Conservation (phyloP, 2,797 vertebrate genomes). For the Nyctalus aviator region DNA sequence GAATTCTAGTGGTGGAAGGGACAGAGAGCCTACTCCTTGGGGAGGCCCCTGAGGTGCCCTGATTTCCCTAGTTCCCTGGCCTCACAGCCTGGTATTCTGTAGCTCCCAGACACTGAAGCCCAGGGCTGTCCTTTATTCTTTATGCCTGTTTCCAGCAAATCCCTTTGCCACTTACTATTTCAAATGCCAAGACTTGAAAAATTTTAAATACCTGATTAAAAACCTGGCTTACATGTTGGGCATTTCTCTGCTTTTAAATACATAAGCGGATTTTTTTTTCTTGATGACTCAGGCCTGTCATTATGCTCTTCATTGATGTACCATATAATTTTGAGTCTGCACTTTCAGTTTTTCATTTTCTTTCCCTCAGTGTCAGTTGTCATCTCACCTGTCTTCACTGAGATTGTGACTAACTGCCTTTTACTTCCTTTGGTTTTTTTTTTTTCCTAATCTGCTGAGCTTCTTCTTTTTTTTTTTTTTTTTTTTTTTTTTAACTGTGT, state of each 20-base stretch:
- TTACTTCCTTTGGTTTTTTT: not conserved
- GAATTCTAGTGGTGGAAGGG: not conserved
- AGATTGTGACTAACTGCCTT: not conserved
- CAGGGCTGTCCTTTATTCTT: not conserved
- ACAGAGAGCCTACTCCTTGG: too few species aligned
- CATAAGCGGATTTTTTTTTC: not conserved
- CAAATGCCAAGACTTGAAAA: slow-evolving; percentile 54
- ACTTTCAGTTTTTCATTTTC: slow-evolving; percentile 41
- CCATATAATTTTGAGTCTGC: slow-evolving; percentile 37
- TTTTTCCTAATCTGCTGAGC: not conserved
- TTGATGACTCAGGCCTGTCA: not conserved
- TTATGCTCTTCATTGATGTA: not conserved
- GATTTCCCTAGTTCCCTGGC: not conserved
- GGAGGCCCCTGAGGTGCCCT: not conserved
- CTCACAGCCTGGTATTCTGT: too few species aligned
- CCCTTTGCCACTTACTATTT: not conserved
- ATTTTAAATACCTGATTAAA: slow-evolving; percentile 36
- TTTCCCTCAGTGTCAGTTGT: slow-evolving; percentile 13
- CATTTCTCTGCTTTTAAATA: slow-evolving; percentile 54
- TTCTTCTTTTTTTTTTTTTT: not conserved
- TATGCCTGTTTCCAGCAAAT: not conserved
- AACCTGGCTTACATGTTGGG: slow-evolving; percentile 52
- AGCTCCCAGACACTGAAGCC: not conserved
- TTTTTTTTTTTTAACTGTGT: too few species aligned
- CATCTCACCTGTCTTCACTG: not conserved